Conservation (phyloP, 2,113 vertebrate genomes). For the Psephotus haematonotus region DNA sequence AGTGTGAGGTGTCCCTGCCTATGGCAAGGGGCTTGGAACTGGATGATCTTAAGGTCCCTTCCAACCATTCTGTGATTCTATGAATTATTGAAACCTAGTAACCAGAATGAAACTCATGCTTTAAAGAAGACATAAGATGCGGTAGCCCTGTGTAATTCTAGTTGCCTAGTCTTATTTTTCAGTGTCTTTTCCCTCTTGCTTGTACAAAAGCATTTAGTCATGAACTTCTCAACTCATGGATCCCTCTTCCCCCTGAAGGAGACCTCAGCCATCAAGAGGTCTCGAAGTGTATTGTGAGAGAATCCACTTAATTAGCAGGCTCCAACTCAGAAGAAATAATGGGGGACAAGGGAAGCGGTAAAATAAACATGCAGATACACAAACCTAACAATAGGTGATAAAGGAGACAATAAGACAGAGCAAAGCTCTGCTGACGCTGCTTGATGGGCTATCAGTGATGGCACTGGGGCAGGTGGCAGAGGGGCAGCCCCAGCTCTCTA, state of each 20-base stretch:
- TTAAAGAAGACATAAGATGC: not conserved
- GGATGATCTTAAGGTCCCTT: not conserved
- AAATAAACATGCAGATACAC: not conserved
- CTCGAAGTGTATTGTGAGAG: fast-evolving
- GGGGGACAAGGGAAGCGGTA: not conserved
- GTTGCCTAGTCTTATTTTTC: not conserved
- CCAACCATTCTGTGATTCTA: not conserved
- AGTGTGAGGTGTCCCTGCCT: not conserved
- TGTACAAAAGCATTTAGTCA: not conserved
- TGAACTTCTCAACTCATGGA: not conserved
- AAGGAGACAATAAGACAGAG: not conserved
- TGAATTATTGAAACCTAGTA: not conserved
- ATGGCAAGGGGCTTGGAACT: not conserved
- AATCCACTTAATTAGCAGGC: not conserved
- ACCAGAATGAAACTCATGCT: not conserved
- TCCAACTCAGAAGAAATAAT: not conserved
- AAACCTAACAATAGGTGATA: not conserved
- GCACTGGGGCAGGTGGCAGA: fast-evolving
- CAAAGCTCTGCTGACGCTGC: fast-evolving
- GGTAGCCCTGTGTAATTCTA: not conserved
- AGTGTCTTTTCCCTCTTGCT: not conserved
- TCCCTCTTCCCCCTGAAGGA: not conserved
- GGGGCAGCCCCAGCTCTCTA: not conserved
- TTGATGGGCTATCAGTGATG: not conserved
- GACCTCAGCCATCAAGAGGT: not conserved